Evolutionary conservation across 2,888 invertebrate species (phyloP).

Genomic region (Nemurella pictetii): DNA sequence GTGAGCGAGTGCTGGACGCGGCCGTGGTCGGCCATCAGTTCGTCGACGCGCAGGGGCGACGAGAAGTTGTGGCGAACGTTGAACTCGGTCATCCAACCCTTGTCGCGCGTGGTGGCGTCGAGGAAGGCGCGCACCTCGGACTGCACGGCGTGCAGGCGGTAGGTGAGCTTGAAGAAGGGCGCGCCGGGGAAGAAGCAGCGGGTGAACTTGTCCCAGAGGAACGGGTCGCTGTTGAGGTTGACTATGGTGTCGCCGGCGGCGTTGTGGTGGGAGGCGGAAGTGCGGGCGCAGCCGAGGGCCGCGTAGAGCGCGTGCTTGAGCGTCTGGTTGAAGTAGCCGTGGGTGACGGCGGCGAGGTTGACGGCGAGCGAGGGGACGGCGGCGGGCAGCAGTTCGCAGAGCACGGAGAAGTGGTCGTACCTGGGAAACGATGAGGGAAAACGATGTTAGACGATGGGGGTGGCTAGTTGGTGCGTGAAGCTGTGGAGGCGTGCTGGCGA

Average conservation of each 20-base stretch:
- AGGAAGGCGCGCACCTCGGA: conserved; percentile 49
- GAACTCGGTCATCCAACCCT: conserved; percentile 70
- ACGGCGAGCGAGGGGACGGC: conserved; percentile 67
- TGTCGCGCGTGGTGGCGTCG: conserved; percentile 39
- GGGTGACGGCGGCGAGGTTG: conserved; percentile 60
- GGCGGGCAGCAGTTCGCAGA: conserved; percentile 69
- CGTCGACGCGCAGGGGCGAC: conserved; percentile 66
- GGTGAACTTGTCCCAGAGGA: conserved; percentile 62
- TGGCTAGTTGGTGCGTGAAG: too few relatives aligned
- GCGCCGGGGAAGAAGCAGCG: conserved; percentile 68
- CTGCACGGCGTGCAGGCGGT: conserved; percentile 53
- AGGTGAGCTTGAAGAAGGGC: conserved; percentile 57
- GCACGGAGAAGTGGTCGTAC: conserved; percentile 70
- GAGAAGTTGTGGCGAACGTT: conserved; percentile 70
- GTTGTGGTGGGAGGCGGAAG: conserved; percentile 35
- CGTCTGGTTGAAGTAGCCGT: conserved; percentile 63
- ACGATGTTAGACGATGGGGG: conserved; percentile 51
- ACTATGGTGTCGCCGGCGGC: conserved; percentile 52
- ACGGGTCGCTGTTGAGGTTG: conserved; percentile 62
- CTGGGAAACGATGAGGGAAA: conserved; percentile 50
- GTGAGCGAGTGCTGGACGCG: conserved; percentile 62
- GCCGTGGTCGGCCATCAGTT: conserved; percentile 60
- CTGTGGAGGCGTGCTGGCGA: too few relatives aligned
- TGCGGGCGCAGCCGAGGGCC: conserved; percentile 60
- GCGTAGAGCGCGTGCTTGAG: conserved; percentile 54